Evolutionary conservation across 2,888 invertebrate species (phyloP).

Genomic region (Yponomeuta sedellus): DNA sequence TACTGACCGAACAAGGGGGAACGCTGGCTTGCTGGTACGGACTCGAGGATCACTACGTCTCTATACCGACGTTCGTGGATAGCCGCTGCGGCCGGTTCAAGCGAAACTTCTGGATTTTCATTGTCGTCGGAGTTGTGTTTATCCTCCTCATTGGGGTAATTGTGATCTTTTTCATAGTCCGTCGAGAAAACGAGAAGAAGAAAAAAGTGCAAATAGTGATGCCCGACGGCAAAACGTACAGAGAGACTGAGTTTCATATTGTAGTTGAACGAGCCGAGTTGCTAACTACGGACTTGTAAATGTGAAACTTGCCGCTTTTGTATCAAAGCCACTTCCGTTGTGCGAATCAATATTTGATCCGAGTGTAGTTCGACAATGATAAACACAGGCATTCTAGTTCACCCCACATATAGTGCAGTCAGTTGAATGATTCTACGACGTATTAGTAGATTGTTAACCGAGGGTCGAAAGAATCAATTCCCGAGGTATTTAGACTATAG

Average conservation of each 20-base stretch:
- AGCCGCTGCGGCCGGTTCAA: slow-evolving; percentile 62
- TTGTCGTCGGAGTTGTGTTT: slow-evolving; percentile 62
- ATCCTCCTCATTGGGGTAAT: slow-evolving; percentile 66
- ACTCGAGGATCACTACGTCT: slow-evolving; percentile 51
- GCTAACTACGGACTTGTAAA: slow-evolving; percentile 85
- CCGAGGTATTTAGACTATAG: too few species aligned
- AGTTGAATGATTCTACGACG: too few species aligned
- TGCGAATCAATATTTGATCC: slow-evolving; percentile 4
- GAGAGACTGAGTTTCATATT: slow-evolving; percentile 91
- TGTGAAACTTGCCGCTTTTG: background rate
- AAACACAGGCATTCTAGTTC: slow-evolving; percentile 20
- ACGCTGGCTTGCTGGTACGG: slow-evolving; percentile 60
- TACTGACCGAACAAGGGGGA: slow-evolving; percentile 52
- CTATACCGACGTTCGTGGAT: slow-evolving; percentile 57
- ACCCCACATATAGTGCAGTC: too few species aligned
- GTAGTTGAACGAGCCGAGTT: slow-evolving; percentile 90
- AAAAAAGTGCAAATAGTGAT: slow-evolving; percentile 82
- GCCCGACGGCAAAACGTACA: slow-evolving; percentile 88
- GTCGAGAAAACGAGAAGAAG: slow-evolving; percentile 71
- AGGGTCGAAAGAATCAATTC: too few species aligned
- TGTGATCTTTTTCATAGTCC: slow-evolving; percentile 62
- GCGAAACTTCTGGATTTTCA: slow-evolving; percentile 65
- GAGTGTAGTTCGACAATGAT: slow-evolving; percentile 20
- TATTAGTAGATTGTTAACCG: too few species aligned
- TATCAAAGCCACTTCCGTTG: background rate